Evolutionary conservation across 2,113 vertebrate genomes (phyloP), one percentile per base, ranked within the genome.

Genomic region (Merops nubicus): DNA sequence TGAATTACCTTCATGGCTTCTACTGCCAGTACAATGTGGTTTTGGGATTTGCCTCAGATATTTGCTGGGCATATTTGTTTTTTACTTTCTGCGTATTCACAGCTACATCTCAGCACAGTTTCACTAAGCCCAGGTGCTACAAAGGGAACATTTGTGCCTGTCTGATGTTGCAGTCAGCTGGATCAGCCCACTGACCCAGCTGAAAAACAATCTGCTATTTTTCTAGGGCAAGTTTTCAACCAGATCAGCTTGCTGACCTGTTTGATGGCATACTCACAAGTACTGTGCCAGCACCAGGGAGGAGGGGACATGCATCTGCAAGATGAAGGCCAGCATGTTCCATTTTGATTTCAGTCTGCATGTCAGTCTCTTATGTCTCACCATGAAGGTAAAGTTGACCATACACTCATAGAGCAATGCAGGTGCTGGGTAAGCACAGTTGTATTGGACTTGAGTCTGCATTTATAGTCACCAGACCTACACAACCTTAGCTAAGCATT

Each of bases 181-280:
- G 81, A 91, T 82, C 88, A 93, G 56, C 47, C 74, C 57, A 88
- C 78, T 93, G 88, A 93, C 92, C 90, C 75, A 76, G 74, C 62
- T 88, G 96, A 79, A 95, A 97, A 94, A 56, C 74, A 79, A 88
- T 85, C 90, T 68, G 57, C 69, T 79, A 1, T 43, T 91, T 95
- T 95, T 90, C 95, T 94, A 91, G 92, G 95, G 45, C 90, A 91
- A 53, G 85, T 93, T 93, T 95, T 91, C 88, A 78, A 60, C 23
- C 51, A 45, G 74, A 88, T 95, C 88, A 79, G 34, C 74, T 97
- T 94, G 88, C 85, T 95, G 88, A 76, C 60, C 82, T 91, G 57
- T 64, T 90, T 79, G 57, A 25, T 56, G 53, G 53, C 36, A 33
- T 15, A 60, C 70, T 57, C 65, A 64, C 0, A 0, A 76, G 40